Percentiles rank a stretch among this genome's conserved stretches.
Conservation (phyloP, 2,797 vertebrate species). For the Craterocephalus amniculus region DNA sequence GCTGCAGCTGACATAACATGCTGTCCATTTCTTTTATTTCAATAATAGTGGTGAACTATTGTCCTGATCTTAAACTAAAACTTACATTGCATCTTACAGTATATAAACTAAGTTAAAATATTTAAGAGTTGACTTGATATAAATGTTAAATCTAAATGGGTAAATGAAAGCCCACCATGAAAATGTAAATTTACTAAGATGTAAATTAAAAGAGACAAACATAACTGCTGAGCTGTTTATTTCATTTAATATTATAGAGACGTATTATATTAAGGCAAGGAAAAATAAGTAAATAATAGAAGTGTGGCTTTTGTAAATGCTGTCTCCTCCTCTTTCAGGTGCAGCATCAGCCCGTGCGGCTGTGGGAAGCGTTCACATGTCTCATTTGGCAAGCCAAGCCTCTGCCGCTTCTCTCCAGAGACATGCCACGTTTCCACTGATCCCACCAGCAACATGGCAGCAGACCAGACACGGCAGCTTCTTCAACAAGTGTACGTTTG, state of each 20-base stretch:
- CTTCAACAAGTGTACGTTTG: slow-evolving; percentile 82
- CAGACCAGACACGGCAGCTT: slow-evolving; percentile 80
- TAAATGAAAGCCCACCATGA: not conserved
- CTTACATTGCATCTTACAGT: not conserved
- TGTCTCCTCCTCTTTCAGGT: slow-evolving; percentile 41
- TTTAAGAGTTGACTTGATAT: not conserved
- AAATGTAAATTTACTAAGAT: not conserved
- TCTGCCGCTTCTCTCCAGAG: slow-evolving; percentile 42
- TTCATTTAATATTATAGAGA: no score
- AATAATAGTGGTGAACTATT: not conserved
- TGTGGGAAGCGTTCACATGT: slow-evolving; percentile 41
- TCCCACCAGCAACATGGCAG: slow-evolving; percentile 55
- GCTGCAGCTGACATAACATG: no score
- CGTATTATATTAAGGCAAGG: no score
- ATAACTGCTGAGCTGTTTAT: no score
- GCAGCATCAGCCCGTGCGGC: slow-evolving; percentile 44
- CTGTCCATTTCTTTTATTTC: not conserved
- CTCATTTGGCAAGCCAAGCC: slow-evolving; percentile 35
- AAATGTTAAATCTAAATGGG: not conserved
- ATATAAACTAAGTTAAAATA: not conserved
- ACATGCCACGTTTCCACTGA: slow-evolving; percentile 24
- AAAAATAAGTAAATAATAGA: no score
- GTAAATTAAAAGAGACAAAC: no score
- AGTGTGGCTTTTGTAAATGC: not conserved
- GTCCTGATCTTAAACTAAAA: not conserved